Conservation (phyloP, 2,113 vertebrate genomes). For the Capra hircus region DNA sequence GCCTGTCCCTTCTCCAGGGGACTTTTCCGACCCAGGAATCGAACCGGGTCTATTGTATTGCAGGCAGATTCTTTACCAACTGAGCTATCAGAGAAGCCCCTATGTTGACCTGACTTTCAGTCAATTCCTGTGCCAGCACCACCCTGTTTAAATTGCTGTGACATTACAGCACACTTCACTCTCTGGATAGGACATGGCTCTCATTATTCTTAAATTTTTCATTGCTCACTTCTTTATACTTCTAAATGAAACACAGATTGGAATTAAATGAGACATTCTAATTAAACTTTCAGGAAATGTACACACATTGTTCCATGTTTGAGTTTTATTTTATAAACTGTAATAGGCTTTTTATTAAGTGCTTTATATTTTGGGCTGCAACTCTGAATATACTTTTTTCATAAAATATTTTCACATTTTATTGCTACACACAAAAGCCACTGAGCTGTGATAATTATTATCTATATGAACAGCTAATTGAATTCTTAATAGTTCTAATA, state of each 20-base stretch:
- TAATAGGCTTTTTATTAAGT: slow-evolving; percentile 24
- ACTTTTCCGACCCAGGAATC: not conserved
- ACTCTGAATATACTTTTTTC: slow-evolving; percentile 6
- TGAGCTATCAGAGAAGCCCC: not conserved
- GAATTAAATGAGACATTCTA: slow-evolving; percentile 39
- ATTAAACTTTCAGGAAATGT: slow-evolving; percentile 46
- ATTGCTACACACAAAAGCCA: not conserved
- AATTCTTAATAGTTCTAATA: slow-evolving; percentile 24
- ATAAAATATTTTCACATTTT: not conserved
- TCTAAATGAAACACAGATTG: slow-evolving; percentile 32
- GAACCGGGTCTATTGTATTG: not conserved
- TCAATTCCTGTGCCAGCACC: not conserved
- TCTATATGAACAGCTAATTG: slow-evolving; percentile 31
- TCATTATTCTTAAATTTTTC: not conserved
- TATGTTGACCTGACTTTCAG: not conserved
- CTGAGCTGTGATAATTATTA: slow-evolving; percentile 13
- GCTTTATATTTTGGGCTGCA: slow-evolving; percentile 29
- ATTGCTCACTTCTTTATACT: slow-evolving; percentile 8
- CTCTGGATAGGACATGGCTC: not conserved
- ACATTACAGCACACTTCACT: not conserved
- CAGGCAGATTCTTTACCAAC: not conserved
- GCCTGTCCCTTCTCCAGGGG: not conserved
- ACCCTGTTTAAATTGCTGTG: not conserved
- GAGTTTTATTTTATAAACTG: slow-evolving; percentile 19
- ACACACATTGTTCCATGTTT: slow-evolving; percentile 36